These are phyloP conservation scores for Machimus rusticus DNA, from an alignment of 2,888 invertebrate genomes.

Conservation along the genomic window DNA sequence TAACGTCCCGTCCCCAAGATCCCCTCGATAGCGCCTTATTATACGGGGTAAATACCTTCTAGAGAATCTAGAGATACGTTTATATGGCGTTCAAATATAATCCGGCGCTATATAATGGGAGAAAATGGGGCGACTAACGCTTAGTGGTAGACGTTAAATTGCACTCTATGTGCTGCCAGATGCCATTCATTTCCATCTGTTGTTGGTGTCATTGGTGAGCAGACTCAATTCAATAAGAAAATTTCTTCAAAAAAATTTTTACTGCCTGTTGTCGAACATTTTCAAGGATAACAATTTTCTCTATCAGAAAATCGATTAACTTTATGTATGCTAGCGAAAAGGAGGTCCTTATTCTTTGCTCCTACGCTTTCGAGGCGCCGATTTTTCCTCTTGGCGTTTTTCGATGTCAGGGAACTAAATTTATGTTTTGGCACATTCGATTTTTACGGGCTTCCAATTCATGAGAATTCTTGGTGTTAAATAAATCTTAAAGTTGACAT, in stretches of 20 bases:
- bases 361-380: background rate
- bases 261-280: constrained; percentile 15
- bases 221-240: constrained; percentile 40
- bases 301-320: constrained; percentile 41
- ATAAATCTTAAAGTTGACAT: constrained; percentile 35
- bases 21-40: constrained; percentile 41
- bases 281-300: constrained; percentile 25
- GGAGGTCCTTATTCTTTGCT: constrained; percentile 17
- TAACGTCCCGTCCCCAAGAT: constrained; percentile 28
- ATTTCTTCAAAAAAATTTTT: constrained; percentile 5
- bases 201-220: constrained; percentile 10
- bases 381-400: background rate
- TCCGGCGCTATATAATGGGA: constrained; percentile 20
- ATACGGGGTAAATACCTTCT: constrained; percentile 35
- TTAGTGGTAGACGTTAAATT: constrained; percentile 44
- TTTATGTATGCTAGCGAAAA: background rate
- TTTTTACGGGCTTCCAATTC: constrained; percentile 44
- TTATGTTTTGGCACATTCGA: constrained; percentile 43
- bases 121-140: constrained; percentile 39
- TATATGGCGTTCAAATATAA: constrained; percentile 4
- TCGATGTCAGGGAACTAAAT: background rate
- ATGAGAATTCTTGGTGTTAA: constrained; percentile 31
- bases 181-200: constrained; percentile 21
- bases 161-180: constrained; percentile 31
- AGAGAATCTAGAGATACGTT: constrained; percentile 38